phyloP scores from a whole-genome alignment of 2,888 invertebrate genomes.

The Siphlonurus alternatus region DNA sequence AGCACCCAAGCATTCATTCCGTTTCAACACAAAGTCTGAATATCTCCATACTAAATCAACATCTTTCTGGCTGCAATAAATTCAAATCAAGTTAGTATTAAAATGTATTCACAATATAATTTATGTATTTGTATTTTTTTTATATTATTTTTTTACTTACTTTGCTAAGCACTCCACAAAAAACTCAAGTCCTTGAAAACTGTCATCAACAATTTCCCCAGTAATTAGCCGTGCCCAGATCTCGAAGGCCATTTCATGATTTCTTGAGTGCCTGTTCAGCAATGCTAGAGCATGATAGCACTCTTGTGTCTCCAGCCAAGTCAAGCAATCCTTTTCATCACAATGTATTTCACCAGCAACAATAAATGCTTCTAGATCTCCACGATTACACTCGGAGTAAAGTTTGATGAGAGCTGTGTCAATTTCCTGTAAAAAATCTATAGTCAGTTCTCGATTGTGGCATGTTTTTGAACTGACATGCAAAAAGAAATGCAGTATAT shows the following conservation, averaged over 20 bases:
- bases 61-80: conserved; percentile 19
- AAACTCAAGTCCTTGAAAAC: conserved; percentile 23
- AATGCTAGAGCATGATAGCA: conserved; percentile 27
- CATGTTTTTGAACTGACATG: background rate
- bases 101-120: background rate
- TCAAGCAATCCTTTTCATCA: conserved; percentile 26
- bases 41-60: conserved; percentile 28
- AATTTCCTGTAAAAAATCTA: conserved; percentile 23
- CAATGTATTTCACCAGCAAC: conserved; percentile 9
- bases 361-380: conserved; percentile 12
- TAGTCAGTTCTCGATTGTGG: background rate
- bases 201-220: conserved; percentile 23
- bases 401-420: conserved; percentile 28
- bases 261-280: conserved; percentile 24
- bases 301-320: conserved; percentile 23
- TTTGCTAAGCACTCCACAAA: conserved; percentile 18
- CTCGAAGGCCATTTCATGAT: conserved; percentile 26
- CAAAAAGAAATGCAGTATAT: background rate
- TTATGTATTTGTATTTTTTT: background rate
- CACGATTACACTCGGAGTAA: conserved; percentile 11
- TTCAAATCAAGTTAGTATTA: background rate
- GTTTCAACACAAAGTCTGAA: conserved; percentile 26
- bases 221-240: conserved; percentile 27
- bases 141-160: conserved; percentile 8
- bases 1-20: conserved; percentile 25